A percentile compares a stretch with the other conserved stretches of the same genome.
These are phyloP conservation scores for Trinectes maculatus DNA, from an alignment of 2,113 vertebrate genomes.

Conservation along the genomic window DNA sequence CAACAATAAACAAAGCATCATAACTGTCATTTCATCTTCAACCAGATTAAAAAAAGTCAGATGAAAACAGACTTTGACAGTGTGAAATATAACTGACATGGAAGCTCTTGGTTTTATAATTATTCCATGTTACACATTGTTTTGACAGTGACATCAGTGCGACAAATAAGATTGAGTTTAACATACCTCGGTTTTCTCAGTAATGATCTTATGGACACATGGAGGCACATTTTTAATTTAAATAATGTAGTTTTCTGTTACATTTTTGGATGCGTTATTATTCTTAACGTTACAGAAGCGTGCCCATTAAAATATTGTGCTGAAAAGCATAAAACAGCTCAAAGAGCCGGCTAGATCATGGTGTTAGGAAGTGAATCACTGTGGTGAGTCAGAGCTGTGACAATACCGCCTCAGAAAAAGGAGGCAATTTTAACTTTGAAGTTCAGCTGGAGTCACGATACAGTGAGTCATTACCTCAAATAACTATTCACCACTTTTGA, in stretches of 20 bases:
- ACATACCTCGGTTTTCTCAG: no score
- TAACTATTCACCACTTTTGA: conserved; percentile 4
- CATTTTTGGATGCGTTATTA: neutral
- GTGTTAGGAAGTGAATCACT: conserved; percentile 20
- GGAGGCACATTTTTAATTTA: neutral
- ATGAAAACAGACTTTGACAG: neutral
- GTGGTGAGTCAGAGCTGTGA: conserved; percentile 20
- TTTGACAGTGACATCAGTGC: neutral
- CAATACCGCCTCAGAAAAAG: neutral
- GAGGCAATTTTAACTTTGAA: neutral
- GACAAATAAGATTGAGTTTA: no score
- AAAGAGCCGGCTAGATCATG: neutral
- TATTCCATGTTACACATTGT: neutral
- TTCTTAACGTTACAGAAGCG: neutral
- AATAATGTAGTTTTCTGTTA: neutral
- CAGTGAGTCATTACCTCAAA: conserved; percentile 24
- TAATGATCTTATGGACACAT: no score
- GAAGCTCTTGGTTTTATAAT: neutral
- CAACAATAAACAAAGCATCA: neutral
- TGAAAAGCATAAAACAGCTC: neutral
- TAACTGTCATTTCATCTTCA: neutral
- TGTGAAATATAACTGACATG: neutral
- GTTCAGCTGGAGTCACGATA: neutral
- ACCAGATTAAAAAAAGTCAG: neutral
- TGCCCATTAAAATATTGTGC: neutral